These are phyloP conservation scores for Felis chaus DNA, from an alignment of 2,113 vertebrate genomes.

Conservation along the genomic window DNA sequence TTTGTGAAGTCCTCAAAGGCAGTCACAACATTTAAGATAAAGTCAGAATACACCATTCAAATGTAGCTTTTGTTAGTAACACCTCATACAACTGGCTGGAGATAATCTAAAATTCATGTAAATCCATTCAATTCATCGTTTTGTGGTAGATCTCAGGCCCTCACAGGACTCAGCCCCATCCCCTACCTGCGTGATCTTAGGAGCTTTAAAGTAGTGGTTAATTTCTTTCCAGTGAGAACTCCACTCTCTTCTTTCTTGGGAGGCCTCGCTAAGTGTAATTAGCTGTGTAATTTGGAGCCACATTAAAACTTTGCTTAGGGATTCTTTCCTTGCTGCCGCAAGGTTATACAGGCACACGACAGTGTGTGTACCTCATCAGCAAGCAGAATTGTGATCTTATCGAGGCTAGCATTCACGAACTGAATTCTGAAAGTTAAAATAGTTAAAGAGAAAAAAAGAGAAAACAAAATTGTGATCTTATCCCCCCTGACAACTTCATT, in stretches of 20 bases:
- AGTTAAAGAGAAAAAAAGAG: slow-evolving; percentile 66
- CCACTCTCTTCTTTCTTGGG: not conserved
- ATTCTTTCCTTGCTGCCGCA: not conserved
- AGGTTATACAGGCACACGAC: not conserved
- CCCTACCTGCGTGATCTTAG: not conserved
- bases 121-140: not conserved
- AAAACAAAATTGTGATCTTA: slow-evolving; percentile 84
- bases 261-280: fast-evolving
- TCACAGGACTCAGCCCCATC: not conserved
- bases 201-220: not conserved
- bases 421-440: slow-evolving; percentile 82
- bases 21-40: not conserved
- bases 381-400: slow-evolving; percentile 71
- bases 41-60: not conserved
- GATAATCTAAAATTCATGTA: not conserved
- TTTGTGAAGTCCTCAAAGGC: not conserved
- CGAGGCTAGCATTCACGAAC: slow-evolving; percentile 79
- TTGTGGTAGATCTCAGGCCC: not conserved
- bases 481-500: slow-evolving; percentile 84
- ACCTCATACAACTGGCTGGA: not conserved
- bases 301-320: not conserved
- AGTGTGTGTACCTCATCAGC: slow-evolving; percentile 72
- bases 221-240: not conserved
- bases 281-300: not conserved
- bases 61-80: not conserved